These are phyloP conservation scores for Lysiphlebus fabarum DNA, from an alignment of 1,140 invertebrate genomes.

Conservation along the genomic window DNA sequence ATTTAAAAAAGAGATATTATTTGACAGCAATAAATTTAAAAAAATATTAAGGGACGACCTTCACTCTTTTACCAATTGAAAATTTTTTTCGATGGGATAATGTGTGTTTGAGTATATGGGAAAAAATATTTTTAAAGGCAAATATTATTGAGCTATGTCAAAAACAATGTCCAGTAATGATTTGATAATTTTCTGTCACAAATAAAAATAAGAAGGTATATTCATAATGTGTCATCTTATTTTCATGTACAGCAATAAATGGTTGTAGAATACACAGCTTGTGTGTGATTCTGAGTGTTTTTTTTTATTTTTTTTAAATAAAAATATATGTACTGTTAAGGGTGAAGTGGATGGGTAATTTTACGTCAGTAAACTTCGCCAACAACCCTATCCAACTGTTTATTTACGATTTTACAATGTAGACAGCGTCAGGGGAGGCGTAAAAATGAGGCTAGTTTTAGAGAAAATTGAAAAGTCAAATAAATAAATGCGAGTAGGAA, in stretches of 20 bases:
- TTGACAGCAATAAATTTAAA: too few species aligned
- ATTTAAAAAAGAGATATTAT: too few species aligned
- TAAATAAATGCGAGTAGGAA: not conserved
- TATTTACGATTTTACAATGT: slow-evolving; percentile 38
- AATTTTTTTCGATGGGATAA: too few species aligned
- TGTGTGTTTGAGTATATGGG: too few species aligned
- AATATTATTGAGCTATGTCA: too few species aligned
- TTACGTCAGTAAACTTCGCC: slow-evolving; percentile 26
- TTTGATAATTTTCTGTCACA: too few species aligned
- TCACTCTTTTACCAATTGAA: too few species aligned
- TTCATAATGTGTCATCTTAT: not conserved
- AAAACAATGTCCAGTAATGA: too few species aligned
- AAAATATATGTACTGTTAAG: slow-evolving; percentile 20
- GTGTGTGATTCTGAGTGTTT: slow-evolving; percentile 13
- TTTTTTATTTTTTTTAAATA: slow-evolving; percentile 22
- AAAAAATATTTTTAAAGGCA: too few species aligned
- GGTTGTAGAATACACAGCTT: slow-evolving; percentile 3
- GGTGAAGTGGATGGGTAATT: slow-evolving; percentile 21
- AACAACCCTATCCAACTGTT: slow-evolving; percentile 32
- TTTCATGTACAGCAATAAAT: slow-evolving; percentile 10
- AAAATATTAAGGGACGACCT: too few species aligned
- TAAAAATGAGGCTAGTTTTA: slow-evolving; percentile 30
- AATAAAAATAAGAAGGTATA: too few species aligned
- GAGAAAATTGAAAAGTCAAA: slow-evolving; percentile 41
- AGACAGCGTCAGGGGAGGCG: slow-evolving; percentile 35